These are phyloP conservation scores for Chloroclystis v-ata DNA, from an alignment of 2,888 invertebrate genomes.

Conservation along the genomic window DNA sequence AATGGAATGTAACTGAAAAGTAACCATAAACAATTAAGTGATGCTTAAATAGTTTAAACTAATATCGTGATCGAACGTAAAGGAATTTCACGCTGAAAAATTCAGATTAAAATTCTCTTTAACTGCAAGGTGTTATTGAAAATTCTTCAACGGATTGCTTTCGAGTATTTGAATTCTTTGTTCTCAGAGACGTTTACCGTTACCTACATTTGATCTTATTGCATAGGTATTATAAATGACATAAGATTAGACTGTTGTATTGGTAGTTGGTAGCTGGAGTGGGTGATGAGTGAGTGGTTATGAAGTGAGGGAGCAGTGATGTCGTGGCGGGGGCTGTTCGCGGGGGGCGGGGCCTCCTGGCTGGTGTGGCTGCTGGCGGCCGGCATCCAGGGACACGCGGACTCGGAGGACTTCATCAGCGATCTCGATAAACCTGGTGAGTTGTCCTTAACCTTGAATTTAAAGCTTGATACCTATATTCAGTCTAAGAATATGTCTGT, in stretches of 20 bases:
- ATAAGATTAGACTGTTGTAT: neutral
- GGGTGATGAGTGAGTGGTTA: no score
- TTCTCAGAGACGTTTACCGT: neutral
- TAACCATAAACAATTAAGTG: neutral
- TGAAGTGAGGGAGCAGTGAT: neutral
- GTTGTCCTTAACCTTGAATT: neutral
- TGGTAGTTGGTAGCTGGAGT: no score
- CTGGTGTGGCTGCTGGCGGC: constrained; percentile 50
- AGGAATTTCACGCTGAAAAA: constrained; percentile 2
- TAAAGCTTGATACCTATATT: neutral
- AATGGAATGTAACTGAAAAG: neutral
- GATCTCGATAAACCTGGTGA: constrained; percentile 79
- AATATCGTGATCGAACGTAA: neutral
- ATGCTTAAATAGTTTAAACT: neutral
- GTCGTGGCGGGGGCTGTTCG: constrained; percentile 7
- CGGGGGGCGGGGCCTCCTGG: constrained; percentile 33
- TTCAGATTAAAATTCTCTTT: neutral
- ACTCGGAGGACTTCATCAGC: constrained; percentile 75
- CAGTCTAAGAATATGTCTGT: no score
- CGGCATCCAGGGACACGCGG: constrained; percentile 64
- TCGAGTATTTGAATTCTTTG: neutral
- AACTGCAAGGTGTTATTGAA: constrained; percentile 8
- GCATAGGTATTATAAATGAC: no score
- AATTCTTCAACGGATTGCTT: constrained; percentile 11
- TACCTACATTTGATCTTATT: no score